Base-by-base conservation (phyloP, 2,888 invertebrate species). In the Osmoderma eremita region DNA sequence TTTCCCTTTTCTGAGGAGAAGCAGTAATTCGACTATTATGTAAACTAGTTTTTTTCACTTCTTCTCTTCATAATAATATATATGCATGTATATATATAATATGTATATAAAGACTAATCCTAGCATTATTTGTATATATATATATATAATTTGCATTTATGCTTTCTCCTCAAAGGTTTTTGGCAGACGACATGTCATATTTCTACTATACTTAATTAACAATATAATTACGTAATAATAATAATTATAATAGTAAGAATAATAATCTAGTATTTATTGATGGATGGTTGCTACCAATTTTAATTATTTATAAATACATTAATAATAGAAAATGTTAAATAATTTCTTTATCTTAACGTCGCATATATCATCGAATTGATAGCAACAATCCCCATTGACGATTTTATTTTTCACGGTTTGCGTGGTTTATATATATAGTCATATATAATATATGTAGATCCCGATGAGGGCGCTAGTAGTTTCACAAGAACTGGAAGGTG, bases 111-210 rank as follows among this genome's bases (percentile, higher is more conserved):
- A 12, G 41, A 4, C 12, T n/a, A 3, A n/a, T n/a, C 41, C 10
- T 10, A 48, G 61, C 42, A 63, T 56, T 56, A 67, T 70, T 68
- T 54, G 66, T 71, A 67, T 71, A 67, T 70, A 69, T 72, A 72
- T 77, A 76, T 76, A 77, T 75, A 77, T 71, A n/a, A 75, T 74
- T 74, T 75, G 67, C 71, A 71, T 73, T 79, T 79, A 76, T 76
- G 79, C 78, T 78, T n/a, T 78, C 80, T 75, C 78, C 79, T 78
- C 74, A 75, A 78, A 75, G 78, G n/a, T n/a, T n/a, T 81, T 82
- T 81, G 81, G 80, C 80, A 81, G 80, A 81, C 78, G 79, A 80
- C 79, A 80, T 79, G 77, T 80, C 79, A 78, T 78, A 74, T 75
- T 76, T 78, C 78, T 78, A 79, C 76, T 74, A 54, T 65, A 65